Evolutionary conservation across 2,888 invertebrate genomes (phyloP), one percentile per base, ranked within the genome.

Genomic region (Leuctra nigra): DNA sequence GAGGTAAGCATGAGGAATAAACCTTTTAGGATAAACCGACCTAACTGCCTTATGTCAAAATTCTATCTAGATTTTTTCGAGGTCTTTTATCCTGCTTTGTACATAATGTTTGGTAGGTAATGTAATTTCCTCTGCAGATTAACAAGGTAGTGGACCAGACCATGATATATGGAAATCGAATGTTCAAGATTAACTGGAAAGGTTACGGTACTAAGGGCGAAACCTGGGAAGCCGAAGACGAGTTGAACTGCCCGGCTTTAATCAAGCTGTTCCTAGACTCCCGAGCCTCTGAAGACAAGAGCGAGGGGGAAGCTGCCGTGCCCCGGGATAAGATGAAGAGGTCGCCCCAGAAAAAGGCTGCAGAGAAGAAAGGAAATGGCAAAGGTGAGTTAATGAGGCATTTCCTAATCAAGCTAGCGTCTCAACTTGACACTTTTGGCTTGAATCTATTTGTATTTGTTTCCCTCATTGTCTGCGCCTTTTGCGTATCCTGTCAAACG

Each of bases 151-250:
- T 88, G 13, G 84, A 82, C 61, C 80, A 85, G 11, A 86, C 86
- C 68, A 79, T 76, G 47, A 79, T 83, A 7, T 82, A 80, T 65
- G 85, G 86, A 2, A 79, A 81, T 53, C 72, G 80, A 1, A 82
- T 82, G 65, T 89, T 82, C 67, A 72, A 85, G 35, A 85, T 89
- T 38, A 79, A 86, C 64, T 89, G 89, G 89, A 87, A 87, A 67
- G 87, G 87, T 0, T 88, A 86, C 63, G 75, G 75, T 56, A 77
- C 81, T 48, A 80, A 81, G 39, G 77, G 77, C 61, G 87, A 89
- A 65, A 84, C 86, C 0, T 89, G 89, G 89, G 87, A 87, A 67
- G 81, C 84, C 6, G 85, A 83, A 63, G 76, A 79, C 38, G 84
- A 84, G 7, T 68, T 89, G 0, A 83, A 81, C 56, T 89, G 89